Conservation (phyloP, 2,113 vertebrate species). For the Salminus brasiliensis region DNA sequence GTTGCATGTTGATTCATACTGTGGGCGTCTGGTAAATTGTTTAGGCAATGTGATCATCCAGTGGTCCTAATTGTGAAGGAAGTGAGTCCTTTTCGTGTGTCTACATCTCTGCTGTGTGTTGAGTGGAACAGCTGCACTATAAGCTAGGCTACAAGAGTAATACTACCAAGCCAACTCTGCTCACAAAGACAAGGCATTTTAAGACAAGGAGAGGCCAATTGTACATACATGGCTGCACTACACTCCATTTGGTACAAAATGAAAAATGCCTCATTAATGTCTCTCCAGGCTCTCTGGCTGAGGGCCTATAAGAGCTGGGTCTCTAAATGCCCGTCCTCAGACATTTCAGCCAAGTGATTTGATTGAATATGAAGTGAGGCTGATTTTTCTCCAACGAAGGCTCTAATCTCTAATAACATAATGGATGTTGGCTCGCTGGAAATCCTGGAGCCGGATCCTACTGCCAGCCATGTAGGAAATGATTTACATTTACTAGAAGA, state of each 20-base stretch:
- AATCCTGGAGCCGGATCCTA: constrained; percentile 24
- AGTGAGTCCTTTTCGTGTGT: neutral
- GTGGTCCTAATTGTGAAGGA: constrained; percentile 2
- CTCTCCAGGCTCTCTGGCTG: constrained; percentile 29
- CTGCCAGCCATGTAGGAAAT: neutral
- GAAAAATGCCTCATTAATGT: constrained; percentile 33
- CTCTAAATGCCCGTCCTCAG: constrained; percentile 33
- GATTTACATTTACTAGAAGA: neutral
- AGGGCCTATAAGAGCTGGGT: constrained; percentile 28
- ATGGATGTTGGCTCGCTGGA: constrained; percentile 34
- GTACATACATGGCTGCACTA: constrained; percentile 29
- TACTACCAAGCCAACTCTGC: neutral
- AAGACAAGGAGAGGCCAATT: constrained; percentile 9
- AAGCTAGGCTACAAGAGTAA: neutral
- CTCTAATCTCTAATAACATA: constrained; percentile 57
- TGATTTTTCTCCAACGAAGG: constrained; percentile 34
- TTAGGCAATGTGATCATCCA: neutral
- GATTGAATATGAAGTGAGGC: constrained; percentile 48
- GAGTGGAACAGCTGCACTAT: neutral
- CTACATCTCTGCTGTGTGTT: neutral
- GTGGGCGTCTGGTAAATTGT: constrained; percentile 53
- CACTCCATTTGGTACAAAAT: constrained; percentile 24
- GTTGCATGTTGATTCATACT: constrained; percentile 40
- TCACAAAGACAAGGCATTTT: constrained; percentile 6
- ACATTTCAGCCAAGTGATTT: constrained; percentile 40